A percentile compares a stretch with the other conserved stretches of the same genome.
These are phyloP conservation scores for Sinocyclocheilus maitianheensis DNA, from an alignment of 2,113 vertebrate genomes.

Conservation along the genomic window DNA sequence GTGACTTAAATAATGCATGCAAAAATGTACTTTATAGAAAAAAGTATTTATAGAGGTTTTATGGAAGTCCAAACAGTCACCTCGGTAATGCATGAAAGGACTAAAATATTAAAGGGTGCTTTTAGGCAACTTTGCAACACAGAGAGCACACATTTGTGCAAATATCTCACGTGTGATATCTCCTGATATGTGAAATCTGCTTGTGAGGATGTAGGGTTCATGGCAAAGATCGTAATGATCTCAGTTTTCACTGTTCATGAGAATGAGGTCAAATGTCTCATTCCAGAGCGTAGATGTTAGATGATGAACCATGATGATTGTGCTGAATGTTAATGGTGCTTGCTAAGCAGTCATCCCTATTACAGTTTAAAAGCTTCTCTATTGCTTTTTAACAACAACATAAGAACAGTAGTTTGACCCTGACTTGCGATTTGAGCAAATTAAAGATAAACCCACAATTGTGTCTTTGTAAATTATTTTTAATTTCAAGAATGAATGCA, in stretches of 20 bases:
- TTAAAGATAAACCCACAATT: neutral
- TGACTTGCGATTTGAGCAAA: too few relatives aligned
- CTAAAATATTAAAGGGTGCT: neutral
- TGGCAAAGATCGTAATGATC: neutral
- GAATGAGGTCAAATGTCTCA: neutral
- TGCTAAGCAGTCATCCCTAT: neutral
- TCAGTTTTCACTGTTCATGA: neutral
- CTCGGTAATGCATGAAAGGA: neutral
- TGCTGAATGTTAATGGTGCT: neutral
- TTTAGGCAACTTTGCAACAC: neutral
- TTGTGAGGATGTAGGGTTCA: conserved; percentile 6
- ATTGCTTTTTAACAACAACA: neutral
- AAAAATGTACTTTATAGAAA: neutral
- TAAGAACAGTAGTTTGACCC: neutral
- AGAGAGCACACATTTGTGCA: neutral
- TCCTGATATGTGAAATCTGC: neutral
- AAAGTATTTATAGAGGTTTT: neutral
- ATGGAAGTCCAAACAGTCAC: neutral
- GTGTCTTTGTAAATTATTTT: neutral
- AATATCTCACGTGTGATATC: neutral
- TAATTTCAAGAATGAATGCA: neutral
- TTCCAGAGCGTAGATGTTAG: neutral
- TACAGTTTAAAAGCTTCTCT: neutral
- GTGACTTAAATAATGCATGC: neutral
- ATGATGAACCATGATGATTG: conserved; percentile 1